These are phyloP conservation scores for Parnassius apollo DNA, from an alignment of 2,888 invertebrate genomes.

Conservation along the genomic window DNA sequence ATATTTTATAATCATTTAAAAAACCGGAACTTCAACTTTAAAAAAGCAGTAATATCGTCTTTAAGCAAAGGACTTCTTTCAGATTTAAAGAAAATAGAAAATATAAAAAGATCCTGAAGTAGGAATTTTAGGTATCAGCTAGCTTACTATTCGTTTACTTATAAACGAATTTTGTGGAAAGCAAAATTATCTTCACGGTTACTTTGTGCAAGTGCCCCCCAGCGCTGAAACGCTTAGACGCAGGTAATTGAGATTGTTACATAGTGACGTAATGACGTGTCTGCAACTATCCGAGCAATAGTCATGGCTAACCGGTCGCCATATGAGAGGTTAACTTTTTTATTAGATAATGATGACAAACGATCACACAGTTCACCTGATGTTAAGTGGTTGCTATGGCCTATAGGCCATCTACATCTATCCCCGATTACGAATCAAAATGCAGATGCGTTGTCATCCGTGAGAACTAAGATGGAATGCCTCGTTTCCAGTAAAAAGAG, in stretches of 20 bases:
- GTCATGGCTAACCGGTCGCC: slow-evolving; percentile 29
- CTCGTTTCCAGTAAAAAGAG: too few species aligned
- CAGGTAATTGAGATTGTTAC: slow-evolving; percentile 57
- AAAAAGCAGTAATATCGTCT: too few species aligned
- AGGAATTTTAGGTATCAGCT: neutral
- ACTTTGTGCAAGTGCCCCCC: slow-evolving; percentile 43
- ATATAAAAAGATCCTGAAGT: neutral
- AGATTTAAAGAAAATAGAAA: neutral
- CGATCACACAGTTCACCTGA: too few species aligned
- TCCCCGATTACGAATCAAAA: too few species aligned
- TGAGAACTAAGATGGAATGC: too few species aligned
- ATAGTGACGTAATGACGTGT: slow-evolving; percentile 55
- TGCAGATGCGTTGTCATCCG: too few species aligned
- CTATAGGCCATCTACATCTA: neutral
- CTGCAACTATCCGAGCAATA: slow-evolving; percentile 51
- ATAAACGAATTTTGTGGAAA: slow-evolving; percentile 15
- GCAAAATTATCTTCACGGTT: slow-evolving; percentile 44
- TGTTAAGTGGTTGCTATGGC: neutral
- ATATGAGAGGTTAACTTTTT: slow-evolving; percentile 17
- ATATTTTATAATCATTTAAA: too few species aligned
- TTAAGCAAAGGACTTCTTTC: too few species aligned
- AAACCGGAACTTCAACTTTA: too few species aligned
- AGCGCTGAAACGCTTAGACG: slow-evolving; percentile 32
- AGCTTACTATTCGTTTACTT: too few species aligned
- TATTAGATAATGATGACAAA: too few species aligned